Evolutionary conservation across 2,888 invertebrate genomes (phyloP).

Genomic region (Silvanus unidentatus): DNA sequence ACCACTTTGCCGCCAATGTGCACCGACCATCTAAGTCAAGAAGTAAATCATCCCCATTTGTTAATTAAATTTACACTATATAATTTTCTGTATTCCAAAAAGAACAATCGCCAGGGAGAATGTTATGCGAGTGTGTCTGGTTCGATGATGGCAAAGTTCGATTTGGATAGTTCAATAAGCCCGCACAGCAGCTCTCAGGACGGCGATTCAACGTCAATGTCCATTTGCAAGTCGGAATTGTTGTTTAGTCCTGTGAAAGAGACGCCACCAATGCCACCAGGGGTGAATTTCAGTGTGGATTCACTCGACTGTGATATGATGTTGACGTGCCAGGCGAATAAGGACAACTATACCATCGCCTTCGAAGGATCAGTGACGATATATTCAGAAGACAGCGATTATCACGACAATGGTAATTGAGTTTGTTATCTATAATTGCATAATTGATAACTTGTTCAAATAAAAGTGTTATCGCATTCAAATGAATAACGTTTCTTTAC

Average conservation of each 20-base stretch:
- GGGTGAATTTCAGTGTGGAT: constrained; percentile 79
- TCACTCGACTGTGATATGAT: constrained; percentile 88
- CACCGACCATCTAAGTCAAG: constrained; percentile 48
- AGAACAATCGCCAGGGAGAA: constrained; percentile 73
- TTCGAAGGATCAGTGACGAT: constrained; percentile 83
- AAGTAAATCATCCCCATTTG: constrained; percentile 32
- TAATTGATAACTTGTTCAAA: not conserved
- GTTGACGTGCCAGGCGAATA: constrained; percentile 85
- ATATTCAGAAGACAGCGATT: constrained; percentile 80
- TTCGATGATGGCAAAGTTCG: constrained; percentile 75
- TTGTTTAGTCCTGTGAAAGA: constrained; percentile 88
- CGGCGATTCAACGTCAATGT: constrained; percentile 76
- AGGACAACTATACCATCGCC: constrained; percentile 92
- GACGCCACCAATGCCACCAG: constrained; percentile 60
- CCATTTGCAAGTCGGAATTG: constrained; percentile 86
- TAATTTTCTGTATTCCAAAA: too few relatives aligned
- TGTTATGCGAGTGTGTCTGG: constrained; percentile 78
- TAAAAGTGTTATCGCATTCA: not conserved
- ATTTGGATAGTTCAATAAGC: constrained; percentile 70
- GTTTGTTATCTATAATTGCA: constrained; percentile 1
- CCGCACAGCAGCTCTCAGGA: constrained; percentile 70
- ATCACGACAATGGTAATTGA: constrained; percentile 47
- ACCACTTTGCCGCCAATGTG: constrained; percentile 69
- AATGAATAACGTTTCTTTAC: constrained; percentile 8
- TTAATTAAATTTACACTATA: not conserved